phyloP scores from a whole-genome alignment of 2,888 invertebrate genomes.

The Leptothorax acervorum region DNA sequence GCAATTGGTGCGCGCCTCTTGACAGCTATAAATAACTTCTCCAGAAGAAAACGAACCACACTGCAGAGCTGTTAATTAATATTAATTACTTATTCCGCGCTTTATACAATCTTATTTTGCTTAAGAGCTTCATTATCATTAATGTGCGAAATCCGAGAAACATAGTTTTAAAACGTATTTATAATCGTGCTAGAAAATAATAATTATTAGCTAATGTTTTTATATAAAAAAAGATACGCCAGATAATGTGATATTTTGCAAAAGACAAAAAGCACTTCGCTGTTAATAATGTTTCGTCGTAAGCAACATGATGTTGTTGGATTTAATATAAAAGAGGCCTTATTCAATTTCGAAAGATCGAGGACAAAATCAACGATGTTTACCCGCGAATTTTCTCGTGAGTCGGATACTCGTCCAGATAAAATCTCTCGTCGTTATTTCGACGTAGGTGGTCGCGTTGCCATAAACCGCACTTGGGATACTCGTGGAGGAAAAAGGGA shows the following conservation, averaged over 20 bases:
- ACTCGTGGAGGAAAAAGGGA: slow-evolving; percentile 2
- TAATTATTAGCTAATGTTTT: not conserved
- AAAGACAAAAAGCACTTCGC: not conserved
- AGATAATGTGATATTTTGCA: not conserved
- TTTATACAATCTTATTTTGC: not conserved
- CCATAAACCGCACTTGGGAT: slow-evolving; percentile 17
- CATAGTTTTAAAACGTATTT: not conserved
- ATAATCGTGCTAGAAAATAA: not conserved
- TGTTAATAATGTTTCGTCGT: not conserved
- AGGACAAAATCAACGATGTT: slow-evolving; percentile 10
- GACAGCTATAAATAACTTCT: slow-evolving; percentile 12
- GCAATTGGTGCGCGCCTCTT: slow-evolving; percentile 10
- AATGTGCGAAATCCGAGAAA: not conserved
- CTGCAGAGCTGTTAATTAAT: not conserved
- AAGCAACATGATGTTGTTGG: not conserved
- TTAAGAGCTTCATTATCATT: not conserved
- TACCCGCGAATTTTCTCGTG: slow-evolving; percentile 19
- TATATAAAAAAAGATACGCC: not conserved
- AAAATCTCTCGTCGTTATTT: slow-evolving; percentile 43
- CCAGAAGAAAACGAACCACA: not conserved
- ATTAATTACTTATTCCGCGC: not conserved
- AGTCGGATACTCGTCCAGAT: slow-evolving; percentile 12
- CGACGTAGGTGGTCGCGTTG: slow-evolving; percentile 38
- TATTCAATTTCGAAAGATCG: not conserved
- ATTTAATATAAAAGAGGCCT: slow-evolving; percentile 11